phyloP scores from a whole-genome alignment of 2,888 invertebrate species.

The Girardia tigrina region DNA sequence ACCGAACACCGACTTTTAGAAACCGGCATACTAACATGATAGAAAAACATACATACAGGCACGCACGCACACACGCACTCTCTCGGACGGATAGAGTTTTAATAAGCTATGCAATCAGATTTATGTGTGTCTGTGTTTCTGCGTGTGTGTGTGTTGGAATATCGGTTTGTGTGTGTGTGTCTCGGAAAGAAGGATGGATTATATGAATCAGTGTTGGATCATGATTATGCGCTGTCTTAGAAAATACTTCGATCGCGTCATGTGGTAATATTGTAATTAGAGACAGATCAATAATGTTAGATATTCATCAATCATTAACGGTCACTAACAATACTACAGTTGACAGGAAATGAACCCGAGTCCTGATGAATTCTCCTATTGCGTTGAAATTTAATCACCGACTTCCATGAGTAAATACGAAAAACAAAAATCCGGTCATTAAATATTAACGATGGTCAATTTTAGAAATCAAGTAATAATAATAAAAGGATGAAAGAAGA shows the following conservation, averaged over 20 bases:
- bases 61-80: no score
- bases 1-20: neutral
- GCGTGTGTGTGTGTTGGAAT: no score
- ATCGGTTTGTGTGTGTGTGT: constrained; percentile 4
- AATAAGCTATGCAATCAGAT: neutral
- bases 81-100: no score
- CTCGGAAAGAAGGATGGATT: constrained; percentile 4
- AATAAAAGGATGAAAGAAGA: no score
- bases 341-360: neutral
- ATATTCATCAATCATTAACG: neutral
- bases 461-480: no score
- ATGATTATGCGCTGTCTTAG: constrained; percentile 18
- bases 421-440: neutral
- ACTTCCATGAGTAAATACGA: neutral
- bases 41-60: constrained; percentile 3
- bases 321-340: neutral
- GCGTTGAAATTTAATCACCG: neutral
- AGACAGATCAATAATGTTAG: constrained; percentile 10
- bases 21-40: neutral
- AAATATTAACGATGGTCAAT: no score
- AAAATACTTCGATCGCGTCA: constrained; percentile 23
- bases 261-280: constrained; percentile 18
- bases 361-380: no score
- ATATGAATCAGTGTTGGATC: constrained; percentile 19
- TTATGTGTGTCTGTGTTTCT: no score